A percentile compares a stretch with the other conserved stretches of the same genome.
These are phyloP conservation scores for Lumbricus terrestris DNA, from an alignment of 2,888 invertebrate genomes.

Conservation along the genomic window DNA sequence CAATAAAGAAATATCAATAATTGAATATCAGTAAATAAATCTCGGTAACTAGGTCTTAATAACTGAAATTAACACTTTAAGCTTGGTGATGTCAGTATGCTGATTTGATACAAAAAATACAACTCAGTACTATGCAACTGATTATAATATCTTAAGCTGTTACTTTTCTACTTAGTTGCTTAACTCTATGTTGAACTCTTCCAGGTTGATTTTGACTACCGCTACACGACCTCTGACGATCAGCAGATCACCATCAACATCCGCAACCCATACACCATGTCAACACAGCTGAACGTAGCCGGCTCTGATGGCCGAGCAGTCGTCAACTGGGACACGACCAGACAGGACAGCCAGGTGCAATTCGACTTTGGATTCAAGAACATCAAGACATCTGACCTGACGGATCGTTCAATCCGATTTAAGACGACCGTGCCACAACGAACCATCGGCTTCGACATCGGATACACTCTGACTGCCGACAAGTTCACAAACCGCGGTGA, in stretches of 20 bases:
- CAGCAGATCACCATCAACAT: conserved; percentile 28
- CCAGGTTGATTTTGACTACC: conserved; percentile 35
- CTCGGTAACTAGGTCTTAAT: neutral
- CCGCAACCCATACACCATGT: conserved; percentile 31
- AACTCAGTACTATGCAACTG: neutral
- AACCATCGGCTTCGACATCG: conserved; percentile 25
- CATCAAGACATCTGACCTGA: neutral
- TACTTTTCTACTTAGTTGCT: no score
- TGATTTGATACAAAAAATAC: neutral
- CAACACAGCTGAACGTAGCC: conserved; percentile 23
- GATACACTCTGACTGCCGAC: conserved; percentile 16
- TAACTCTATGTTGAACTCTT: neutral
- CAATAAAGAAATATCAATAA: no score
- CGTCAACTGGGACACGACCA: conserved; percentile 50
- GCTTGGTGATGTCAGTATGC: neutral
- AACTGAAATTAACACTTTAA: neutral
- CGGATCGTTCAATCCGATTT: conserved; percentile 25
- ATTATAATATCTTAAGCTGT: no score
- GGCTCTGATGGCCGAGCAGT: conserved; percentile 24
- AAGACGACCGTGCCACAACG: conserved; percentile 23
- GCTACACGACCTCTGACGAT: conserved; percentile 27
- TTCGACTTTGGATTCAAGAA: conserved; percentile 33
- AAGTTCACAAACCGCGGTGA: conserved; percentile 28
- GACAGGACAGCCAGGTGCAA: conserved; percentile 30
- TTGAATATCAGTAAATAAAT: no score